Conservation (phyloP, 2,888 invertebrate species). For the Tipula helvola region DNA sequence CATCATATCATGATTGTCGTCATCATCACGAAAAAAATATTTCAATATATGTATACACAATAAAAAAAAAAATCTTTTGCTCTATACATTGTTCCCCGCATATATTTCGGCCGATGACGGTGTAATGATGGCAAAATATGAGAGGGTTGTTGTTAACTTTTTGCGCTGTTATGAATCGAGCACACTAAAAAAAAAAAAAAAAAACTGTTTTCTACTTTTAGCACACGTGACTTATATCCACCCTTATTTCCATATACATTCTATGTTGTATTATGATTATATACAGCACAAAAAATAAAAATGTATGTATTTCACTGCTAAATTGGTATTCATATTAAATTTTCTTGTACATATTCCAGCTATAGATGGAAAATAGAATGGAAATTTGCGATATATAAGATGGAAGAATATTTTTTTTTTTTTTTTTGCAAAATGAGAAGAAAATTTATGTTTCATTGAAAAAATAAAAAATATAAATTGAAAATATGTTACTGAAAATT, state of each 20-base stretch:
- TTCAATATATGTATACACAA: not conserved
- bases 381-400: not conserved
- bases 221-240: constrained; percentile 4
- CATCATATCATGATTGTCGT: not conserved
- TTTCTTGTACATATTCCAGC: not conserved
- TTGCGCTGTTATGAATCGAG: not conserved
- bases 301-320: not conserved
- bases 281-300: no score
- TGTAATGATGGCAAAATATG: not conserved
- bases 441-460: not conserved
- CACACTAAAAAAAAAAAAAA: not conserved
- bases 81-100: not conserved
- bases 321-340: not conserved
- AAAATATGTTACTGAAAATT: not conserved
- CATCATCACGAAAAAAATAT: not conserved
- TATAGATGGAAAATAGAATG: not conserved
- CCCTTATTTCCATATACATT: not conserved
- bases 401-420: not conserved
- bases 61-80: not conserved
- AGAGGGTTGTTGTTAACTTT: not conserved
- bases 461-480: not conserved
- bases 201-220: not conserved
- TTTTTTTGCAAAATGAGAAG: not conserved
- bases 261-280: not conserved
- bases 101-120: not conserved